Base-by-base conservation (phyloP, 1,140 invertebrate species). In the Mesaphorura yosii region DNA sequence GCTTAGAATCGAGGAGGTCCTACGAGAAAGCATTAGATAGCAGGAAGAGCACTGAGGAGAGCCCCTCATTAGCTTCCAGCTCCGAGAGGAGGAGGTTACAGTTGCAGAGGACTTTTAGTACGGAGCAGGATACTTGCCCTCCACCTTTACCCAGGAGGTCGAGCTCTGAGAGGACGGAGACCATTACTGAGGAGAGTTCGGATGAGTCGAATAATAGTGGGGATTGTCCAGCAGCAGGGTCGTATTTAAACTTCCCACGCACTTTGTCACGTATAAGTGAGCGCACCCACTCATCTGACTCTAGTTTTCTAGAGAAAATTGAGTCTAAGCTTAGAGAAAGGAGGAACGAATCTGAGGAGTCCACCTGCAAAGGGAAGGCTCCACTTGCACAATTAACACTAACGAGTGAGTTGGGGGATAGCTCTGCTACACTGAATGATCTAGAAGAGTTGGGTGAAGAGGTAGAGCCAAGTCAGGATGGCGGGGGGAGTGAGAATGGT, bases 301-400 rank as follows among this genome's bases (percentile, higher is more conserved):
- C n/a, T n/a, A n/a, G n/a, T n/a, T 62, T 62, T 31, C 47, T 62
- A 22, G 49, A 62, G 41, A 58, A 58, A 42, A 62, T 62, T 48
- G 60, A 62, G 34, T 42, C 25, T n/a, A n/a, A n/a, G n/a, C n/a
- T n/a, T n/a, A 20, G 44, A n/a, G 44, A 46, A 23, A 27, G 7
- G 25, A 27, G 25, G 44, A 27, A 46, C 19, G 44, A 46, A 46
- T 23, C 44, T 27, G 44, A 46, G 20, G 44, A 27, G 23, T 28
- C 44, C 5, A 6, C 40, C 10, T 6, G 7, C 7, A 42, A 42
- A n/a, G n/a, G n/a, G n/a, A 42, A 22, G 26, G 34, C 31, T 34
- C 31, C 10, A n/a, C 10, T 3, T 19, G 25, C 27, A 26, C 46
- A 20, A 48, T 22, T 20, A 29, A 25, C 23, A 46, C 44, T 63